Evolutionary conservation across 1,140 invertebrate species (phyloP).

Genomic region (Oryctes rhinoceros): DNA sequence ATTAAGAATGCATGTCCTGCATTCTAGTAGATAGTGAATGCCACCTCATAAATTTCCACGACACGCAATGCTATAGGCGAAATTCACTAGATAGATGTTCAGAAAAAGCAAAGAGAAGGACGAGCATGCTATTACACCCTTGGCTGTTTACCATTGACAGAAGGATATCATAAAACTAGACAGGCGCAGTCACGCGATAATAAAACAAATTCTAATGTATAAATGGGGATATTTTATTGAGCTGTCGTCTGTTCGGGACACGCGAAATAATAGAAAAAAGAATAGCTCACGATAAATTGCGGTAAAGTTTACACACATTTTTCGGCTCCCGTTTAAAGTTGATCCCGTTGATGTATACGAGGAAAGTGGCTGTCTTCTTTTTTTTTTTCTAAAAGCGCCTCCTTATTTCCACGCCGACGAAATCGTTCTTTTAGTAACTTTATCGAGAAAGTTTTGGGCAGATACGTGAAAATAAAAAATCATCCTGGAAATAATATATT

Average conservation of each 20-base stretch:
- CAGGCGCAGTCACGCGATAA: background rate
- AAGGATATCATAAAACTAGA: background rate
- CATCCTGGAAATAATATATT: constrained; percentile 18
- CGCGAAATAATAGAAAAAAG: constrained; percentile 8
- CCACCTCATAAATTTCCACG: constrained; percentile 22
- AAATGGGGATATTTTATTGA: constrained; percentile 15
- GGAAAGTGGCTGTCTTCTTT: background rate
- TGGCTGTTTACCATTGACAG: background rate
- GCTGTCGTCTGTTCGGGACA: background rate
- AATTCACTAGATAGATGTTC: constrained; percentile 4
- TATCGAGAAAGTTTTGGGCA: constrained; percentile 19
- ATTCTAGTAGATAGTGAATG: background rate
- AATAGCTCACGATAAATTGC: background rate
- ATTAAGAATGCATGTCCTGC: background rate
- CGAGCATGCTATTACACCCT: background rate
- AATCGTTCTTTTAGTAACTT: constrained; percentile 14
- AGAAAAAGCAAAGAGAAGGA: background rate
- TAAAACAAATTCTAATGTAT: constrained; percentile 20
- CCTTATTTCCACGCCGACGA: background rate
- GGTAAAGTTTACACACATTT: constrained; percentile 14
- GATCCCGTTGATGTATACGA: background rate
- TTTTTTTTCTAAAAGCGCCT: background rate
- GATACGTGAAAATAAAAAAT: constrained; percentile 20
- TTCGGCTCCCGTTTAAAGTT: constrained; percentile 7
- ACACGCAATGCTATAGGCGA: background rate